phyloP scores from a whole-genome alignment of 2,113 vertebrate species.

The Dissostichus mawsoni region DNA sequence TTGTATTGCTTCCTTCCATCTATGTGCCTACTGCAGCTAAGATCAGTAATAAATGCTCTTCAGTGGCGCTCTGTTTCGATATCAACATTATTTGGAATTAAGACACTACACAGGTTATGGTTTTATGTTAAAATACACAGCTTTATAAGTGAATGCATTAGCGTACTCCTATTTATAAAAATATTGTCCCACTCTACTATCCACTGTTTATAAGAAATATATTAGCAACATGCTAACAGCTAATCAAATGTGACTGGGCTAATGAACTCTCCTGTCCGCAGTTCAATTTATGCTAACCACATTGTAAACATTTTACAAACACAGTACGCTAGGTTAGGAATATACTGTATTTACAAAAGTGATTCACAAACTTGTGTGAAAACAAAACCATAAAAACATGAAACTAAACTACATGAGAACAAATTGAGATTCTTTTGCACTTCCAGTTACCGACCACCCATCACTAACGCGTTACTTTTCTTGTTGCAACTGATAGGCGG shows the following conservation, averaged over 20 bases:
- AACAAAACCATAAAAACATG: constrained; percentile 52
- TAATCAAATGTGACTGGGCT: constrained; percentile 26
- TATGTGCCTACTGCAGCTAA: constrained; percentile 2
- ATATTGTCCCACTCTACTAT: constrained; percentile 19
- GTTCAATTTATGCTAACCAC: constrained; percentile 66
- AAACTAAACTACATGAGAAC: constrained; percentile 43
- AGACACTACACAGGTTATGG: constrained; percentile 6
- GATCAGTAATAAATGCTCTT: background rate
- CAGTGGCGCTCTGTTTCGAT: background rate
- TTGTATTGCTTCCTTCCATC: constrained; percentile 3
- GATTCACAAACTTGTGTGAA: constrained; percentile 53
- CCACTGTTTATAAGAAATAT: background rate
- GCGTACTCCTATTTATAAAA: constrained; percentile 14
- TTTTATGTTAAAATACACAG: constrained; percentile 39
- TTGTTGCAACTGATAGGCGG: constrained; percentile 17
- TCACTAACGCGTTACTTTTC: constrained; percentile 1
- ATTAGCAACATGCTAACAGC: constrained; percentile 8
- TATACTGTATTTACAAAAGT: constrained; percentile 62
- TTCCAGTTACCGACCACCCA: constrained; percentile 78
- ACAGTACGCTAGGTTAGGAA: constrained; percentile 43
- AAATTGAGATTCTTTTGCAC: constrained; percentile 60
- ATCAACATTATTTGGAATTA: background rate
- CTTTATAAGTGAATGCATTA: constrained; percentile 30
- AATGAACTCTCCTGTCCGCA: constrained; percentile 58
- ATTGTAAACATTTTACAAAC: constrained; percentile 59